Conservation (phyloP, 2,888 invertebrate genomes). For the Pandemis heparana region DNA sequence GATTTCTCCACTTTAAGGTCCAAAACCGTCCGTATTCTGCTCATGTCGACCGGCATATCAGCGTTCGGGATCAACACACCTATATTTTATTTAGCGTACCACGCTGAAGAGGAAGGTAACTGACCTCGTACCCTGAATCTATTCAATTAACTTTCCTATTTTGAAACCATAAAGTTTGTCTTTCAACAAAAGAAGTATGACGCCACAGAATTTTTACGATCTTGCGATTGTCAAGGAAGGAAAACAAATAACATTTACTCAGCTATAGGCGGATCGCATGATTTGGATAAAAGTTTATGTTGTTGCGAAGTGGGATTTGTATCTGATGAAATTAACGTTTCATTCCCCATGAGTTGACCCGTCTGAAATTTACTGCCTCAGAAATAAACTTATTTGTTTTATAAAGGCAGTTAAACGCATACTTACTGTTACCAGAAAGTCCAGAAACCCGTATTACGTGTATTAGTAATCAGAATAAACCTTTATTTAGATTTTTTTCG, state of each 20-base stretch:
- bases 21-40: constrained; percentile 92
- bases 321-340: constrained; percentile 40
- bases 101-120: constrained; percentile 90
- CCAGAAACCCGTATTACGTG: too few relatives aligned
- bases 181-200: constrained; percentile 38
- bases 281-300: constrained; percentile 42
- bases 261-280: constrained; percentile 35
- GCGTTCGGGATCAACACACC: constrained; percentile 95
- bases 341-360: constrained; percentile 35
- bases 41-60: constrained; percentile 92
- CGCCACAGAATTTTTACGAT: constrained; percentile 44
- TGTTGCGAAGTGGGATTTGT: constrained; percentile 33
- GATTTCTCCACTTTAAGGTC: constrained; percentile 94
- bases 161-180: constrained; percentile 35
- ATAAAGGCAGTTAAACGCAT: not conserved
- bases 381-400: constrained; percentile 5
- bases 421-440: not conserved
- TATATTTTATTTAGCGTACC: constrained; percentile 92
- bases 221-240: constrained; percentile 30
- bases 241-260: constrained; percentile 46
- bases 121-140: constrained; percentile 30
- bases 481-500: too few relatives aligned
- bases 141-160: constrained; percentile 34
- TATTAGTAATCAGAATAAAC: too few relatives aligned
- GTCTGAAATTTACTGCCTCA: constrained; percentile 30